Percentiles rank a stretch among this genome's conserved stretches.
phyloP scores from a whole-genome alignment of 2,797 vertebrate genomes.

The Steatocranus sp. region DNA sequence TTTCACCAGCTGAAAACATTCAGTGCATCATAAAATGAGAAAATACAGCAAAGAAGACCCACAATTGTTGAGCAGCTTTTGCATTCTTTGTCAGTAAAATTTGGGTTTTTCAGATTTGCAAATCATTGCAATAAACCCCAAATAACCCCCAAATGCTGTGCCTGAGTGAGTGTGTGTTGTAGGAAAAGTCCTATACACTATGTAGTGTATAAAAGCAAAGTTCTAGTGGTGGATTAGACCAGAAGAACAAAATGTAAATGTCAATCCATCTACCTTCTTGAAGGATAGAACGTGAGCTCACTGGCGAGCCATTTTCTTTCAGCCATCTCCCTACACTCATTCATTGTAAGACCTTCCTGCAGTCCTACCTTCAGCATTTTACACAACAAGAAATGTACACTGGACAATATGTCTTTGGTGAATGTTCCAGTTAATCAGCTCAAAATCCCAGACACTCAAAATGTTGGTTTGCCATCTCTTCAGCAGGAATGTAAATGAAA shows the following conservation, averaged over 20 bases:
- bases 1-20: not conserved
- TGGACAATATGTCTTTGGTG: not conserved
- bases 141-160: not conserved
- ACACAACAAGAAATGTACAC: not conserved
- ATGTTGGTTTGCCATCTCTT: not conserved
- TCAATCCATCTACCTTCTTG: not conserved
- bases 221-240: not conserved
- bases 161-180: not conserved
- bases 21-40: not conserved
- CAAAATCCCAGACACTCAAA: fast-evolving
- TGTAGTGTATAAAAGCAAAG: not conserved
- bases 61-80: not conserved
- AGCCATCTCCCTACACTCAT: not conserved
- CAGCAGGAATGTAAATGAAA: not conserved
- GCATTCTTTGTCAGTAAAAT: not conserved
- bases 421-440: not conserved
- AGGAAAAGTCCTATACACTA: not conserved
- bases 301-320: not conserved
- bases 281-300: not conserved
- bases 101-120: not conserved
- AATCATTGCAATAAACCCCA: not conserved
- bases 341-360: not conserved
- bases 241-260: not conserved
- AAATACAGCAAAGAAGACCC: not conserved
- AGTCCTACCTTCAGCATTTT: not conserved